Conservation (phyloP, 2,888 invertebrate genomes). For the Gastracanthus pulcherrimus region DNA sequence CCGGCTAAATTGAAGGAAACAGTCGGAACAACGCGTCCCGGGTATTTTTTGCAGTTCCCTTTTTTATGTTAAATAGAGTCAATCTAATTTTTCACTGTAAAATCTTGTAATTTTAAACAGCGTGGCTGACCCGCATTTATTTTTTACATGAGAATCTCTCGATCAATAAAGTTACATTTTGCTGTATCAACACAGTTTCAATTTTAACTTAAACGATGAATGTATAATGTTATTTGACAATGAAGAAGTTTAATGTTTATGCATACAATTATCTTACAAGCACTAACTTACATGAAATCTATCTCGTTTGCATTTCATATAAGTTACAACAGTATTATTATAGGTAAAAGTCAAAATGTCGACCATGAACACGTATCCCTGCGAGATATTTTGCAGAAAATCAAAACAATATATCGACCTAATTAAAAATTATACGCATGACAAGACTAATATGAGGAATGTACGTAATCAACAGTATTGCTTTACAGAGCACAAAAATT, state of each 20-base stretch:
- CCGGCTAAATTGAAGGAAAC: neutral
- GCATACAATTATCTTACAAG: neutral
- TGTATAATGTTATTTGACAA: neutral
- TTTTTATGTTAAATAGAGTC: neutral
- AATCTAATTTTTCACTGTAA: neutral
- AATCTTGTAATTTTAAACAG: too few relatives aligned
- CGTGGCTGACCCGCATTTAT: too few relatives aligned
- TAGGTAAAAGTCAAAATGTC: too few relatives aligned
- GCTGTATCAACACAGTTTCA: neutral
- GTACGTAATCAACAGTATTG: too few relatives aligned
- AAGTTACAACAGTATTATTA: too few relatives aligned
- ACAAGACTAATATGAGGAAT: too few relatives aligned
- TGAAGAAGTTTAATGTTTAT: neutral
- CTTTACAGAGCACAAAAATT: too few relatives aligned
- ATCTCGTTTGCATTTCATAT: neutral
- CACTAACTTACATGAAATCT: neutral
- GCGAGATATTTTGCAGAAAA: too few relatives aligned
- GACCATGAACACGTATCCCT: too few relatives aligned
- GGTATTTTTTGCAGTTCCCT: neutral
- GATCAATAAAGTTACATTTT: neutral
- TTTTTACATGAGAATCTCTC: neutral
- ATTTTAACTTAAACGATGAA: neutral
- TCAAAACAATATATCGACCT: too few relatives aligned
- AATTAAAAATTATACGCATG: too few relatives aligned
- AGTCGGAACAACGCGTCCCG: neutral